These are phyloP conservation scores for Ispidina lecontei DNA, from an alignment of 2,797 vertebrate species.

Conservation along the genomic window DNA sequence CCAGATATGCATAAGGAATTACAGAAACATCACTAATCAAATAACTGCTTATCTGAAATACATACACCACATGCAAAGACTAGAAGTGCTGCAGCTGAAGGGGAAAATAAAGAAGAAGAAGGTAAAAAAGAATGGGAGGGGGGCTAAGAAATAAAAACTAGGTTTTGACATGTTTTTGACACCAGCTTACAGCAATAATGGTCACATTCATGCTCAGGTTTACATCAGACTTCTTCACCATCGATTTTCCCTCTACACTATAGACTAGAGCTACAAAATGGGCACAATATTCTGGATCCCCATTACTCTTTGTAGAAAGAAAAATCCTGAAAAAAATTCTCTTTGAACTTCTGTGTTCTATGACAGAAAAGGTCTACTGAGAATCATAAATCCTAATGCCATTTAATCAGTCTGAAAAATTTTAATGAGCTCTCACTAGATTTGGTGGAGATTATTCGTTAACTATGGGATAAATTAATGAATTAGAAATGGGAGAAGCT, in stretches of 20 bases:
- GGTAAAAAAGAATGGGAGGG: neutral
- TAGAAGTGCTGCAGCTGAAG: neutral
- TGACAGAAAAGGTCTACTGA: conserved; percentile 30
- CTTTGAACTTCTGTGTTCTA: conserved; percentile 24
- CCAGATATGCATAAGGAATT: neutral
- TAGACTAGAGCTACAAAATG: neutral
- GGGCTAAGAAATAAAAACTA: neutral
- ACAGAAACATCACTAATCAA: neutral
- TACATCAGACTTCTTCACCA: neutral
- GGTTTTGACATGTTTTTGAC: neutral
- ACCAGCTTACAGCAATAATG: neutral
- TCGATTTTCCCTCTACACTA: neutral
- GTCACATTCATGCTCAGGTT: neutral
- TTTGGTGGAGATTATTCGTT: conserved; percentile 45
- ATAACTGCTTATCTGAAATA: neutral
- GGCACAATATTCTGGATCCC: neutral
- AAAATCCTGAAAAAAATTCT: neutral
- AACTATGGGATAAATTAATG: conserved; percentile 57
- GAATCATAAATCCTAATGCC: conserved; percentile 51
- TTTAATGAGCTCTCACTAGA: conserved; percentile 55
- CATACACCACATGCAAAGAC: neutral
- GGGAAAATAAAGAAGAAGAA: neutral
- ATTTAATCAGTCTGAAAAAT: conserved; percentile 58
- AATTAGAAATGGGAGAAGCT: conserved; percentile 48
- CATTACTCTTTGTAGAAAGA: neutral